Conservation (phyloP, 2,113 vertebrate species). For the Perca flavescens region DNA sequence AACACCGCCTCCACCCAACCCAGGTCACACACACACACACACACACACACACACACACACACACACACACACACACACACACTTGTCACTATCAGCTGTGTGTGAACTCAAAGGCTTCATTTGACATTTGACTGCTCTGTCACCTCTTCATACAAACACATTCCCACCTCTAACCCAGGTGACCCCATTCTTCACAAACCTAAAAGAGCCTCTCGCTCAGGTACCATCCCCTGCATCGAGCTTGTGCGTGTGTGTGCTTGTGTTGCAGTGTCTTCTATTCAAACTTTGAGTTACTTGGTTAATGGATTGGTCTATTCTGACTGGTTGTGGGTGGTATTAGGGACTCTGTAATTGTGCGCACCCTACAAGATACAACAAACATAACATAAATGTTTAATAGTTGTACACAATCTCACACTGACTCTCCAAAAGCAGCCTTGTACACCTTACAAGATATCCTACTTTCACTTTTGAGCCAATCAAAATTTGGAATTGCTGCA, state of each 20-base stretch:
- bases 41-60: background rate
- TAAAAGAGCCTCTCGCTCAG: constrained; percentile 90
- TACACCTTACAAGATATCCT: background rate
- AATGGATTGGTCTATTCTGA: background rate
- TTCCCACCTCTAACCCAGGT: constrained; percentile 91
- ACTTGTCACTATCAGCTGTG: background rate
- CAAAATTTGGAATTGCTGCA: background rate
- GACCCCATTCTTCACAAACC: constrained; percentile 91
- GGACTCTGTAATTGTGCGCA: background rate
- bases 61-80: background rate
- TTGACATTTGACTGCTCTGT: constrained; percentile 25
- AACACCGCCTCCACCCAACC: constrained; percentile 87
- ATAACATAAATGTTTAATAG: background rate
- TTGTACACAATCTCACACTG: background rate
- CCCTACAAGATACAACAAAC: background rate
- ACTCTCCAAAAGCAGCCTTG: background rate
- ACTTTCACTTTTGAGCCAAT: background rate
- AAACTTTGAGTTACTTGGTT: background rate
- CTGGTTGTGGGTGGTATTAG: background rate
- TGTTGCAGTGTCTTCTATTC: constrained; percentile 16
- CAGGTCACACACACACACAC: constrained; percentile 81
- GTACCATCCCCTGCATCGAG: constrained; percentile 82
- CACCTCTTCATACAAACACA: constrained; percentile 64
- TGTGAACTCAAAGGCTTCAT: constrained; percentile 35
- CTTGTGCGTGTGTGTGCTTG: constrained; percentile 34